Percentiles rank a stretch among this genome's conserved stretches.
Evolutionary conservation across 1,140 invertebrate species (phyloP).

Genomic region (Branchinecta lindahli): DNA sequence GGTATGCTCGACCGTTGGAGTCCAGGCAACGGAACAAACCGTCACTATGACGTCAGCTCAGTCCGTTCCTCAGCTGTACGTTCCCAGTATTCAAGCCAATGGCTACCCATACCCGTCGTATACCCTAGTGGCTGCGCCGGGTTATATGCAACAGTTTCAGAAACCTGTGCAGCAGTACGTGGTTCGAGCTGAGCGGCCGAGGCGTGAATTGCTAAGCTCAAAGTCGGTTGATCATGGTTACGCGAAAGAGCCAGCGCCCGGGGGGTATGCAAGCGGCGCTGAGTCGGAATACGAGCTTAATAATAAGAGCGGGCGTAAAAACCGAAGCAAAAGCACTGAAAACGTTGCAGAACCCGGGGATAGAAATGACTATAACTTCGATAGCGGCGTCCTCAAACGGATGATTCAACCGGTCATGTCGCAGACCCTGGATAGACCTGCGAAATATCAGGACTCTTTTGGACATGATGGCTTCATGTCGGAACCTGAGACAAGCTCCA

Average conservation of each 20-base stretch:
- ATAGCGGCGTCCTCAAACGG: conserved; percentile 74
- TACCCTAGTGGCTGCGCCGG: neutral
- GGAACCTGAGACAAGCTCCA: conserved; percentile 20
- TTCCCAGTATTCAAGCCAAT: neutral
- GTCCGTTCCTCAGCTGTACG: neutral
- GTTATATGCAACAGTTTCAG: neutral
- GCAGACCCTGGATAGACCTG: conserved; percentile 49
- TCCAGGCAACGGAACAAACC: neutral
- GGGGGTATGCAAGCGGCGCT: conserved; percentile 19
- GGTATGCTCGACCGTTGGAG: neutral
- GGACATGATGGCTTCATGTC: conserved; percentile 22
- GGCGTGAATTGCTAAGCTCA: conserved; percentile 28
- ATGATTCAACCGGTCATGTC: conserved; percentile 79
- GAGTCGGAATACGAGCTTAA: conserved; percentile 9
- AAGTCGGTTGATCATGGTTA: conserved; percentile 61
- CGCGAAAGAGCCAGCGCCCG: conserved; percentile 40
- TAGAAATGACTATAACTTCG: conserved; percentile 27
- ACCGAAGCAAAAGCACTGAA: conserved; percentile 72
- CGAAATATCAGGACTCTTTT: conserved; percentile 9
- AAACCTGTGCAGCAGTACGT: conserved; percentile 14
- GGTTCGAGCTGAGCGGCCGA: conserved; percentile 29
- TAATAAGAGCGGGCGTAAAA: conserved; percentile 40
- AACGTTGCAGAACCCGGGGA: conserved; percentile 42
- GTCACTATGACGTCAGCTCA: conserved; percentile 17
- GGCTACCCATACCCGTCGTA: neutral